These are phyloP conservation scores for Meganola albula DNA, from an alignment of 2,888 invertebrate genomes.

Conservation along the genomic window DNA sequence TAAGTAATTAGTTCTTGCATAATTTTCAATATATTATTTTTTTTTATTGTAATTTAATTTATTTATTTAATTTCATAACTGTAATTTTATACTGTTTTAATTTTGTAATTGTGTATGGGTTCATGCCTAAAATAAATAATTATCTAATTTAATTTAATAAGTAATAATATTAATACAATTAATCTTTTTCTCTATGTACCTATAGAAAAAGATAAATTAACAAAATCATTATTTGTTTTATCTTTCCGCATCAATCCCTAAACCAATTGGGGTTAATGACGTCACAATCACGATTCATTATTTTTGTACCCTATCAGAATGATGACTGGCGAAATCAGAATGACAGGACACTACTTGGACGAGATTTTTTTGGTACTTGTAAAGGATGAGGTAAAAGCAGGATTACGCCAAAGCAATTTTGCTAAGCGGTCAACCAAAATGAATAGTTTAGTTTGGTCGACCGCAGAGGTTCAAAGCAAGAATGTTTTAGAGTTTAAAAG, in stretches of 20 bases:
- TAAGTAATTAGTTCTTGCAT: no score
- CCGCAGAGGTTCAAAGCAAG: conserved; percentile 15
- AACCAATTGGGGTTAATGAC: conserved; percentile 35
- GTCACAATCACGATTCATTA: conserved; percentile 51
- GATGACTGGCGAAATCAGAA: conserved; percentile 19
- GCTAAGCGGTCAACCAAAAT: no score
- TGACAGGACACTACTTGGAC: conserved; percentile 6
- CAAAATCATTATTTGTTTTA: conserved; percentile 24
- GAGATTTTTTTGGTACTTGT: conserved; percentile 10
- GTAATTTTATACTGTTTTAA: no score
- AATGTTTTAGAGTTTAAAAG: conserved; percentile 17
- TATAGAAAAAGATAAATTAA: no score
- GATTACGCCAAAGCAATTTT: background rate
- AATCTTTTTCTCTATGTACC: no score
- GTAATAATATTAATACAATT: no score
- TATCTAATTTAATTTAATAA: no score
- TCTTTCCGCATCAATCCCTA: conserved; percentile 45
- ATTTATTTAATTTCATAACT: no score
- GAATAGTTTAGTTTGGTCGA: background rate
- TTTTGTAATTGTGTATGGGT: no score
- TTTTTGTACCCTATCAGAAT: conserved; percentile 33
- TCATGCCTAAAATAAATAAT: no score
- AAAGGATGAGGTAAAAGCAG: conserved; percentile 1
- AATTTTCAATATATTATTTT: no score
- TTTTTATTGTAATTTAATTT: no score